Base-by-base conservation (phyloP, 2,113 vertebrate genomes). In the Cynocephalus volans region DNA sequence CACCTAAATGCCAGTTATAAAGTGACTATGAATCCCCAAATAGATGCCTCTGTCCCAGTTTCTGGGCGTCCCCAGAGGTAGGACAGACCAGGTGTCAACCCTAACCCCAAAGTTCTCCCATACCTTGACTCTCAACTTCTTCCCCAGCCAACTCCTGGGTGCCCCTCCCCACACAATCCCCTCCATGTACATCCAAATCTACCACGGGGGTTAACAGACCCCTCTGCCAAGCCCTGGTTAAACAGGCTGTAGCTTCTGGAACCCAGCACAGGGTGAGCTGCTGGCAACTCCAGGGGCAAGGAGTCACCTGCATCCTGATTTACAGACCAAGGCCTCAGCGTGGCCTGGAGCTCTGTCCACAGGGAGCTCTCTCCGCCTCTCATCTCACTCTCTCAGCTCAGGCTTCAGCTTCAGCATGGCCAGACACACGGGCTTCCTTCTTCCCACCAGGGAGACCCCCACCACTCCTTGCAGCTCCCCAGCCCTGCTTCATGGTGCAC, bases 1-100 rank as follows among this genome's bases (percentile, higher is more conserved):
- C 83, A 56, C 60, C 79, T 95, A 95, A 98, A 76, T 58, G 92
- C 80, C 84, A 95, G 86, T 88, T 95, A 93, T 93, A 85, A 90
- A 96, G 50, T 65, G 70, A 81, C 70, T 18, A 19, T 36, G 67
- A 82, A 67, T 73, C 94, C 86, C 79, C 92, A 93, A 54, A 91
- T 17, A 88, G 77, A 77, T 62, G 72, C 56, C 31, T 90, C 82
- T 26, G 33, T 65, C 80, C 81, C 82, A 48, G 52, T 45, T 70
- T 93, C 5, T 0, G 56, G 52, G 58, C 13, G 1, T 93, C 72
- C 52, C 79, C 86, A 75, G 69, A 90, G 50, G 23, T 48, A 80
- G 64, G 24, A 69, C 90, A 70, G 64, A 76, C 24, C 31, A 41
- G 56, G 48, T 84, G 28, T 87, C 62, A 79, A 15, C 26, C 14